A percentile compares a stretch with the other conserved stretches of the same genome.
Conservation (phyloP, 2,113 vertebrate genomes). For the Lasiurus borealis region DNA sequence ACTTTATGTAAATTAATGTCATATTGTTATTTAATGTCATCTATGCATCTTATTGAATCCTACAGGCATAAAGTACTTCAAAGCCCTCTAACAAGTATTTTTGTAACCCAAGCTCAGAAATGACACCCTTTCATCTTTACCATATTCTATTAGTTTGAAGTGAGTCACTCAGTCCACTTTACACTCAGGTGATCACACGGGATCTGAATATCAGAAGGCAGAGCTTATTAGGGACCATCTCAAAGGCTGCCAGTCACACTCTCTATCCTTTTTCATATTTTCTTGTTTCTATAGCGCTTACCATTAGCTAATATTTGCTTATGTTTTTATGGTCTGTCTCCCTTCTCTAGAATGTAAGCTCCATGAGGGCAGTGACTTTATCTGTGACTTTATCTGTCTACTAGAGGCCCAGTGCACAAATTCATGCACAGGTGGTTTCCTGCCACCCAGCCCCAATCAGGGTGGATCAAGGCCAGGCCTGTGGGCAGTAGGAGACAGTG, state of each 20-base stretch:
- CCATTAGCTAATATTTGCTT: background rate
- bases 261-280: background rate
- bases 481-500: too few relatives aligned
- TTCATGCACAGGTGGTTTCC: too few relatives aligned
- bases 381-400: background rate
- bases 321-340: background rate
- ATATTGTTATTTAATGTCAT: background rate
- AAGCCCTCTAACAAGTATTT: background rate
- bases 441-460: too few relatives aligned
- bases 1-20: background rate
- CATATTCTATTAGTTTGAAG: background rate
- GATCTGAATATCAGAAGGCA: background rate
- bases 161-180: background rate
- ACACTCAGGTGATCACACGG: background rate
- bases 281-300: background rate
- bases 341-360: background rate
- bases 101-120: background rate
- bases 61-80: background rate
- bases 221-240: background rate
- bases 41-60: background rate
- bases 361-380: background rate
- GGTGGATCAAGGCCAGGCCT: fast-evolving
- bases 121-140: background rate
- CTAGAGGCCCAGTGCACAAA: too few relatives aligned
- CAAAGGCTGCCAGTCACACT: background rate